These are phyloP conservation scores for Brachyptera risi DNA, from an alignment of 2,888 invertebrate species.

Conservation along the genomic window DNA sequence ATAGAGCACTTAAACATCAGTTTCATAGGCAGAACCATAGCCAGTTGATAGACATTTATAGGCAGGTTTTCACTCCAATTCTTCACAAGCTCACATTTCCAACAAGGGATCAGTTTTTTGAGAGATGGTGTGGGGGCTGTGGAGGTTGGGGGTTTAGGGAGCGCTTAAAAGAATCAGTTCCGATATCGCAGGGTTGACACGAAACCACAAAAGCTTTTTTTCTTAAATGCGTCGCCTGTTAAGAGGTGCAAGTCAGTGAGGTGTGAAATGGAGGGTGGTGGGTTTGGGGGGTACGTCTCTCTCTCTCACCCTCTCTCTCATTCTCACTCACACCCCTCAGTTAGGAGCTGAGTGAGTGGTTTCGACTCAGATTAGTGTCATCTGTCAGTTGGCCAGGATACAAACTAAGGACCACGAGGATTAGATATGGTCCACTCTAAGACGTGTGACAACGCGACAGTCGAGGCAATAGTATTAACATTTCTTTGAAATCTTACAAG, in stretches of 20 bases:
- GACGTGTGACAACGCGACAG: too few relatives aligned
- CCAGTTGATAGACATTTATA: slow-evolving; percentile 16
- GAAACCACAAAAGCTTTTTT: slow-evolving; percentile 20
- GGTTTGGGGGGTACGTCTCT: too few relatives aligned
- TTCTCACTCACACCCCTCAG: too few relatives aligned
- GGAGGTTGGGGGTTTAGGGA: neutral
- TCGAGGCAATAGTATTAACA: too few relatives aligned
- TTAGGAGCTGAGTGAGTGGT: neutral
- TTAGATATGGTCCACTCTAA: too few relatives aligned
- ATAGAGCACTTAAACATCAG: slow-evolving; percentile 9
- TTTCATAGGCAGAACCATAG: slow-evolving; percentile 8
- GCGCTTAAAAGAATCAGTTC: slow-evolving; percentile 18
- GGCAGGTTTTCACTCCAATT: slow-evolving; percentile 16
- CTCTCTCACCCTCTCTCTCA: too few relatives aligned
- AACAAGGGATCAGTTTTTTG: neutral
- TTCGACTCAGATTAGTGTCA: slow-evolving; percentile 4
- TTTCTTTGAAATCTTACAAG: neutral
- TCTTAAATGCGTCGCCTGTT: slow-evolving; percentile 7
- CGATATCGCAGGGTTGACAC: slow-evolving; percentile 11
- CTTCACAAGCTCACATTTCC: slow-evolving; percentile 8
- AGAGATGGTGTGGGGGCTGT: neutral
- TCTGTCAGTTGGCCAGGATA: neutral
- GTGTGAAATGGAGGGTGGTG: slow-evolving; percentile 20
- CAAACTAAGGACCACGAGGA: slow-evolving; percentile 12
- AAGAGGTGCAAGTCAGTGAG: slow-evolving; percentile 15